A percentile compares a stretch with the other conserved stretches of the same genome.
Evolutionary conservation across 2,888 invertebrate genomes (phyloP).

Genomic region (Lithophane semibrunnea): DNA sequence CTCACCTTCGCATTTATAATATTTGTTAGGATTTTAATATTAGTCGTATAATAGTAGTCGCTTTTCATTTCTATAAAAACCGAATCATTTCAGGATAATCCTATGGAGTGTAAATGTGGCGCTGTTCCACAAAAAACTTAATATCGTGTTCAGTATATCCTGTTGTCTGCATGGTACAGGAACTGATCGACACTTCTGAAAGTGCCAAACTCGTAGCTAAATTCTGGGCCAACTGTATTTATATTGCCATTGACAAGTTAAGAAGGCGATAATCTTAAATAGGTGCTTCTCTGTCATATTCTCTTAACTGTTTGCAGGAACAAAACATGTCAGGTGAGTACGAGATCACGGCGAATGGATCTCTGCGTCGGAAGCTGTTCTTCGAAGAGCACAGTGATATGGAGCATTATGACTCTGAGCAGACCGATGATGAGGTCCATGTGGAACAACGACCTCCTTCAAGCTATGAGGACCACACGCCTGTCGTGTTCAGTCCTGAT

Average conservation of each 20-base stretch:
- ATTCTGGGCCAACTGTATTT: background rate
- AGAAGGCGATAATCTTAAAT: background rate
- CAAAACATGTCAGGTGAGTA: constrained; percentile 84
- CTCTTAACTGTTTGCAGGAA: constrained; percentile 73
- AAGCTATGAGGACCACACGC: constrained; percentile 81
- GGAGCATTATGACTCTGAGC: constrained; percentile 86
- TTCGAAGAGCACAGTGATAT: constrained; percentile 87
- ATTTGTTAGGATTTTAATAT: too few relatives aligned
- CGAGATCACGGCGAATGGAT: constrained; percentile 87
- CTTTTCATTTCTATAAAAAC: background rate
- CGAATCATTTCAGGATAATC: background rate
- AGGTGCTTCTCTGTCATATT: background rate
- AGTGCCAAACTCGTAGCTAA: background rate
- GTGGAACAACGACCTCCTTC: constrained; percentile 78
- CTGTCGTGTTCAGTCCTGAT: constrained; percentile 84
- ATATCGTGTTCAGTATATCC: background rate
- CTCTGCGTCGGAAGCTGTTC: constrained; percentile 82
- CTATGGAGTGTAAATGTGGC: background rate
- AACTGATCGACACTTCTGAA: background rate
- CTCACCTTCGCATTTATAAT: too few relatives aligned
- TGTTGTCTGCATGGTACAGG: background rate
- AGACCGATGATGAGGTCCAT: constrained; percentile 83
- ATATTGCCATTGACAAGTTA: background rate
- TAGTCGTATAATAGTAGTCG: too few relatives aligned
- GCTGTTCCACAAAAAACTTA: background rate